A percentile compares a stretch with the other conserved stretches of the same genome.
These are phyloP conservation scores for Micromys minutus DNA, from an alignment of 2,113 vertebrate species.

Conservation along the genomic window DNA sequence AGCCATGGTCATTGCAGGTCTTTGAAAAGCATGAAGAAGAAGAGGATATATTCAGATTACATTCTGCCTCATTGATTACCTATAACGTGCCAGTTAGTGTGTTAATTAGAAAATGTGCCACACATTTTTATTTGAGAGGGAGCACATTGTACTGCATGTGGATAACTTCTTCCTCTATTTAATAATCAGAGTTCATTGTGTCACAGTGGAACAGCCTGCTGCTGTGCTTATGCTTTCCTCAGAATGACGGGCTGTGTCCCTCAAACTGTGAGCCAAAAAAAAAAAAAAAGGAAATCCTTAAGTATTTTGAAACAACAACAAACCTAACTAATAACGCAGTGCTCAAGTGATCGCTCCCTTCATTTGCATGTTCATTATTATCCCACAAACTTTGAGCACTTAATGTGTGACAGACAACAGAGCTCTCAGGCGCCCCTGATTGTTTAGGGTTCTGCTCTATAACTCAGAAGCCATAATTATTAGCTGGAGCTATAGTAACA, in stretches of 20 bases:
- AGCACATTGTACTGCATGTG: too few relatives aligned
- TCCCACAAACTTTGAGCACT: neutral
- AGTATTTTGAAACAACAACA: neutral
- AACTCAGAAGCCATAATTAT: neutral
- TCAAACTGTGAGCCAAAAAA: neutral
- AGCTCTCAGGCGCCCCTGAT: neutral
- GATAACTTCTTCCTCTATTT: neutral
- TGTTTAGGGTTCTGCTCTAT: neutral
- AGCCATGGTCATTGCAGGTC: neutral
- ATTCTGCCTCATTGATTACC: neutral
- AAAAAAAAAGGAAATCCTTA: neutral
- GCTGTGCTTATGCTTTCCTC: neutral
- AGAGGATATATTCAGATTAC: neutral
- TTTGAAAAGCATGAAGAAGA: neutral
- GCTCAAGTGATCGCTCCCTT: neutral
- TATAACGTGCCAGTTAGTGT: neutral
- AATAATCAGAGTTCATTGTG: neutral
- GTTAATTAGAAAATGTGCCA: slow-evolving; percentile 18
- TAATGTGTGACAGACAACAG: too few relatives aligned
- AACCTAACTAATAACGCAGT: too few relatives aligned
- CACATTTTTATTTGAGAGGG: neutral
- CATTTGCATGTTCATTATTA: neutral
- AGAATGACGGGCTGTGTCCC: too few relatives aligned
- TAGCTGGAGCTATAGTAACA: too few relatives aligned
- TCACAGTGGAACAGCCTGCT: neutral